Conservation (phyloP, 2,113 vertebrate species). For the Empidonax traillii region DNA sequence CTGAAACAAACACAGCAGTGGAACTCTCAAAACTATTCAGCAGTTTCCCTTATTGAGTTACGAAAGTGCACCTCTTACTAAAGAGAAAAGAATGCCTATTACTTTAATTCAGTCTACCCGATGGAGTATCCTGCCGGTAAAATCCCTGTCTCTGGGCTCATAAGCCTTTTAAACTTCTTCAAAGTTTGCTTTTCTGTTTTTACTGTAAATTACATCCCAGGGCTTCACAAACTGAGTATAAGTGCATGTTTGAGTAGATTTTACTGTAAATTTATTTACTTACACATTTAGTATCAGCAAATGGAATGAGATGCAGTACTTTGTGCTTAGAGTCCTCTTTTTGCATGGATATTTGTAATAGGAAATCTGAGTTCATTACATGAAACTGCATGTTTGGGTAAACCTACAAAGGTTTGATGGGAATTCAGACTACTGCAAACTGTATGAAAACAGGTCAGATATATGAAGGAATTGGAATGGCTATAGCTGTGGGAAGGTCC, state of each 20-base stretch:
- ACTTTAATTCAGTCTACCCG: slow-evolving; percentile 1
- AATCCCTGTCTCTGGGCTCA: neutral
- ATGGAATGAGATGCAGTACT: neutral
- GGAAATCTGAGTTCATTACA: neutral
- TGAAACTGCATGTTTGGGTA: neutral
- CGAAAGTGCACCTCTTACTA: neutral
- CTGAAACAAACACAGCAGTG: slow-evolving; percentile 12
- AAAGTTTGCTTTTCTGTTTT: neutral
- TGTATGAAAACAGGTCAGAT: neutral
- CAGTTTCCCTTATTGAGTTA: neutral
- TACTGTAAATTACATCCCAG: neutral
- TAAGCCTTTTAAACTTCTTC: neutral
- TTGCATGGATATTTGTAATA: neutral
- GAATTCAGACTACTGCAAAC: neutral
- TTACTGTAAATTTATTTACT: neutral
- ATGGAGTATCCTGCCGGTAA: neutral
- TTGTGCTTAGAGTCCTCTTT: neutral
- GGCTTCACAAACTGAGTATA: neutral
- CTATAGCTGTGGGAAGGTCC: neutral
- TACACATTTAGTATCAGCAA: neutral
- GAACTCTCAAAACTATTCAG: neutral
- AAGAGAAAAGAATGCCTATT: slow-evolving; percentile 7
- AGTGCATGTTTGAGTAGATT: neutral
- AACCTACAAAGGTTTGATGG: neutral
- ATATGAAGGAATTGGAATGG: neutral